Evolutionary conservation across 2,888 invertebrate species (phyloP).

Genomic region (Amiota mariae): DNA sequence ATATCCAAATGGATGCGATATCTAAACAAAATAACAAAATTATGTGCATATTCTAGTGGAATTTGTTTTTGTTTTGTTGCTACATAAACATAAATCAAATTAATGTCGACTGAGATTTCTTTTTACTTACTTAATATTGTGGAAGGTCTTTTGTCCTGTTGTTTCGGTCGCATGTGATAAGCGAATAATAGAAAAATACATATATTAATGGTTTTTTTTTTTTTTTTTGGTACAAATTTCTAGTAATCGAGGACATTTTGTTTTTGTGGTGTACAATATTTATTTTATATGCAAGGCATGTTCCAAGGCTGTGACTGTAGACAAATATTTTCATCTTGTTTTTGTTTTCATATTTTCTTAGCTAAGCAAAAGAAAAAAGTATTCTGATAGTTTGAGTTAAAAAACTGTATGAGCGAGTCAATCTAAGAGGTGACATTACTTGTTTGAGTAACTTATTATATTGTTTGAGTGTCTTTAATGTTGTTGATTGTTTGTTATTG

Average conservation of each 20-base stretch:
- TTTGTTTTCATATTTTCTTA: neutral
- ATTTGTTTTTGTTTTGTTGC: slow-evolving; percentile 46
- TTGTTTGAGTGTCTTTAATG: neutral
- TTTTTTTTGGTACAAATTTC: slow-evolving; percentile 18
- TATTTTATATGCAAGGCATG: slow-evolving; percentile 7
- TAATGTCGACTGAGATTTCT: slow-evolving; percentile 63
- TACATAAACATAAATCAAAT: slow-evolving; percentile 66
- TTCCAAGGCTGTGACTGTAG: neutral
- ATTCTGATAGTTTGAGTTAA: neutral
- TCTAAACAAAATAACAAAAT: slow-evolving; percentile 38
- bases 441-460: too few relatives aligned
- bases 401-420: neutral
- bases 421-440: too few relatives aligned
- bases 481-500: slow-evolving; percentile 3
- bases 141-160: slow-evolving; percentile 9
- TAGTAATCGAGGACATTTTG: slow-evolving; percentile 22
- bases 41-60: slow-evolving; percentile 51
- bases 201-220: neutral
- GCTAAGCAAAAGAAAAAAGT: too few relatives aligned
- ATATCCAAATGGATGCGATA: too few relatives aligned
- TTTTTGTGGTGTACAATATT: neutral
- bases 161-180: neutral
- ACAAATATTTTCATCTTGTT: neutral
- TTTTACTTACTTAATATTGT: slow-evolving; percentile 44
- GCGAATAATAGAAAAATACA: slow-evolving; percentile 5